Base-by-base conservation (phyloP, 1,140 invertebrate genomes). In the Artemia franciscana region DNA sequence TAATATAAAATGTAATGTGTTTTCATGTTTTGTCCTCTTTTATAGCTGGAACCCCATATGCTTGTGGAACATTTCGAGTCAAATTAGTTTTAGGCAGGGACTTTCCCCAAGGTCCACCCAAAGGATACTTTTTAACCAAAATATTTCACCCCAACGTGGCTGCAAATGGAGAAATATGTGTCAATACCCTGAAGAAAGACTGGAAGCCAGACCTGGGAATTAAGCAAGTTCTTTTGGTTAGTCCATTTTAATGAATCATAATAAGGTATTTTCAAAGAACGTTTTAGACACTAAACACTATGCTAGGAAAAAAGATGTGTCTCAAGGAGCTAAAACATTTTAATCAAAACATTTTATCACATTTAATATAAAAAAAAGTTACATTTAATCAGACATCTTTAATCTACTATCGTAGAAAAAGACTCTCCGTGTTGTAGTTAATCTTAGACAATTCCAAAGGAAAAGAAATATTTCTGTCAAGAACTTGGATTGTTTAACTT, bases 121-220 rank as follows among this genome's bases (percentile, higher is more conserved):
- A 93, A 76, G 92, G 90, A 51, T 92, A 84, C 75, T 96, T 97
- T 73, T 75, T 93, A 26, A 97, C 92, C 60, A 92, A 91, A 79
- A 93, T 97, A 69, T 97, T 97, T 77, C 92, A 96, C 76, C 92
- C 92, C 26, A 96, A 97, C 79, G 91, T 96, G 67, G 85, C 91
- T 9, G 80, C 80, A 68, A 89, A 86, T 77, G 92, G 92, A 39
- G 91, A 95, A 76, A 95, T 97, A 71, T 96, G 92, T 77, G 93
- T 97, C 0, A 94, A 96, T 75, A 95, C 92, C 61, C 77, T 97
- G 60, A 93, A 94, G 75, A 93, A 89, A 76, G 89, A 96, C 77
- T 96, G 92, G 92, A 91, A 91, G 73, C 82, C 90, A 64, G 88
- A 94, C 78, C 80, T 94, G 69, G 92, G 92, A 73, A 87, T 96